Percentiles rank a stretch among this genome's conserved stretches.
phyloP scores from a whole-genome alignment of 2,888 invertebrate species.

The Torymus auratus region DNA sequence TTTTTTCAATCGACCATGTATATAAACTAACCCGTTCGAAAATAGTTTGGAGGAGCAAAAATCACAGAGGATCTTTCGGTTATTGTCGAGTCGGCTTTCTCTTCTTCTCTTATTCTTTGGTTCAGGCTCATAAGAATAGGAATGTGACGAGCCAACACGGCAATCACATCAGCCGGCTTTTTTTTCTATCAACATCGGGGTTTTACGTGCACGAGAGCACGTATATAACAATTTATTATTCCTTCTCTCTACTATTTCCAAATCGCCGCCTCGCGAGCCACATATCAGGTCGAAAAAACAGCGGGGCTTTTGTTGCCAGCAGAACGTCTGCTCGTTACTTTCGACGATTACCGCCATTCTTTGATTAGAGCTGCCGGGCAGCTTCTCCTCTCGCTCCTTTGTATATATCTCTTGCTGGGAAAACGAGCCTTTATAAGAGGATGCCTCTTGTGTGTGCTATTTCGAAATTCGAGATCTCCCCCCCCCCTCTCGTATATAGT shows the following conservation, averaged over 20 bases:
- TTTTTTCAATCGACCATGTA: too few relatives aligned
- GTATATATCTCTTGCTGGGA: constrained; percentile 42
- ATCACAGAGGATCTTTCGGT: too few relatives aligned
- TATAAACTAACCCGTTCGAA: too few relatives aligned
- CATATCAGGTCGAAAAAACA: constrained; percentile 49
- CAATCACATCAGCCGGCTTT: not conserved
- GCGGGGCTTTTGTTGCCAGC: constrained; percentile 37
- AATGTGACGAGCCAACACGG: not conserved
- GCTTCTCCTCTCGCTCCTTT: constrained; percentile 31
- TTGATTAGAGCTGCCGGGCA: constrained; percentile 64
- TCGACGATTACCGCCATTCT: constrained; percentile 70
- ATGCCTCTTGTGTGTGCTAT: constrained; percentile 43
- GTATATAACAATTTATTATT: constrained; percentile 37
- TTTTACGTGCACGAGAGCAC: constrained; percentile 16
- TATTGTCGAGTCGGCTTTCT: constrained; percentile 9
- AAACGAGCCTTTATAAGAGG: constrained; percentile 58
- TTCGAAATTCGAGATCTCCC: constrained; percentile 70
- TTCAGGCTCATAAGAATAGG: constrained; percentile 17
- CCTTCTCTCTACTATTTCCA: not conserved
- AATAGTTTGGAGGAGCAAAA: too few relatives aligned
- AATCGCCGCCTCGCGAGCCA: not conserved
- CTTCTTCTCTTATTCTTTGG: not conserved
- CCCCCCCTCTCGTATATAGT: constrained; percentile 59
- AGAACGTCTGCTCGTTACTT: constrained; percentile 69
- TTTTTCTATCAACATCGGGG: not conserved